A percentile compares a stretch with the other conserved stretches of the same genome.
Conservation (phyloP, 2,888 invertebrate species). For the Dexiosoma caninum region DNA sequence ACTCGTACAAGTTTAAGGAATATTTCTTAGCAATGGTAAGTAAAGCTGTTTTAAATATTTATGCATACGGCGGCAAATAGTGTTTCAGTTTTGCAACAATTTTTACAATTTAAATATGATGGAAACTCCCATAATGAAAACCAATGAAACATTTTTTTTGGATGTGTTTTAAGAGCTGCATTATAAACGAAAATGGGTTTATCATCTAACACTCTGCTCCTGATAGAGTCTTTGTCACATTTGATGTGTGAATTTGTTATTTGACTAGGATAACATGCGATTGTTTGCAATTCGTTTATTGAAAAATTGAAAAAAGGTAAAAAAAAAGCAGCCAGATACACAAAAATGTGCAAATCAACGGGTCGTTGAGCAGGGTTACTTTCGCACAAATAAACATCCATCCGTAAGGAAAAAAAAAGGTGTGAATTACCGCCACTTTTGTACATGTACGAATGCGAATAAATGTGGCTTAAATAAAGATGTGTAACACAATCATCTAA, state of each 20-base stretch:
- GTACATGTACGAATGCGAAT: neutral
- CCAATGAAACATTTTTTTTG: neutral
- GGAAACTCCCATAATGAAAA: conserved; percentile 7
- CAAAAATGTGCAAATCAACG: conserved; percentile 28
- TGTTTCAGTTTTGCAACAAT: no score
- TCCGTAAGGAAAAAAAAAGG: conserved; percentile 65
- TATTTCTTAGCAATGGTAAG: no score
- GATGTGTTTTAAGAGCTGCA: conserved; percentile 12
- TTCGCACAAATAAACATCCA: conserved; percentile 25
- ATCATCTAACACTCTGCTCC: conserved; percentile 52
- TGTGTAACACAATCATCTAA: conserved; percentile 46
- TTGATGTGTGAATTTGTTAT: conserved; percentile 77
- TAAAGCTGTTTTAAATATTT: no score
- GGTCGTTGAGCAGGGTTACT: conserved; percentile 38
- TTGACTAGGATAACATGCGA: conserved; percentile 73
- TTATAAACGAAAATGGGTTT: conserved; percentile 53
- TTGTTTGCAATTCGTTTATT: conserved; percentile 67
- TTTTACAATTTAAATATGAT: neutral
- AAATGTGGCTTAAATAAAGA: conserved; percentile 60
- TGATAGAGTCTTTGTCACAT: conserved; percentile 74
- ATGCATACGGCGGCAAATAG: no score
- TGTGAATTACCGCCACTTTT: conserved; percentile 66
- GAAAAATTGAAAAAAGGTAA: neutral
- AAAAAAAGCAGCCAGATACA: conserved; percentile 23
- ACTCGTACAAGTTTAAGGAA: no score